Evolutionary conservation across 2,113 vertebrate genomes (phyloP).

Genomic region (Excalfactoria chinensis): DNA sequence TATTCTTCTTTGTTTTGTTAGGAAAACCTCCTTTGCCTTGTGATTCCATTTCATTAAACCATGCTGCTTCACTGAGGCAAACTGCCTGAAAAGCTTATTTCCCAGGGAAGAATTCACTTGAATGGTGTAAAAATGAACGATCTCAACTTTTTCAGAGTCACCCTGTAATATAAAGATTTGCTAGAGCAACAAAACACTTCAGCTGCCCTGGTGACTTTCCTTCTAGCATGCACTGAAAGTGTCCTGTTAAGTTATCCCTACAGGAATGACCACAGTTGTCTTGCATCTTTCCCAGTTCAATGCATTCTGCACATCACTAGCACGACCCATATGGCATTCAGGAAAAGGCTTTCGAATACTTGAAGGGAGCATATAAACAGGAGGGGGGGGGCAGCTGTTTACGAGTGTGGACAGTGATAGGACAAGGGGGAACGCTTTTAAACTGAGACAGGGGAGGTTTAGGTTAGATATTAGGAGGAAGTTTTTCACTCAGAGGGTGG

Average conservation of each 20-base stretch:
- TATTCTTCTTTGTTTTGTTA: not conserved
- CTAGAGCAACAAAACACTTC: not conserved
- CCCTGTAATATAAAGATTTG: not conserved
- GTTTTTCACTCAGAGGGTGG: too few species aligned
- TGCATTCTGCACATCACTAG: not conserved
- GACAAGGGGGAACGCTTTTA: too few species aligned
- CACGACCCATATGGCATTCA: not conserved
- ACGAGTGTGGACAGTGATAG: too few species aligned
- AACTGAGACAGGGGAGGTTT: too few species aligned
- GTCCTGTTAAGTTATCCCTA: not conserved
- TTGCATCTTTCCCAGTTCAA: not conserved
- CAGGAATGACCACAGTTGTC: not conserved
- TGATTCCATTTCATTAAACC: not conserved
- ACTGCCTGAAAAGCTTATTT: not conserved
- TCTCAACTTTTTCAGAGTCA: not conserved
- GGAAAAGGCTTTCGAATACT: not conserved
- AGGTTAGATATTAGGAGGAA: too few species aligned
- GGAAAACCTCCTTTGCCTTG: too few species aligned
- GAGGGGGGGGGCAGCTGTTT: too few species aligned
- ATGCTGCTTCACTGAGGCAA: not conserved
- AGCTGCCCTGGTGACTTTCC: not conserved
- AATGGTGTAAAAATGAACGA: not conserved
- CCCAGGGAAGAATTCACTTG: not conserved
- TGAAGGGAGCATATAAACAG: too few species aligned
- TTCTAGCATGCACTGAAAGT: fast-evolving